These are phyloP conservation scores for Brachionus paranguensis DNA, from an alignment of 1,140 invertebrate genomes.

Conservation along the genomic window DNA sequence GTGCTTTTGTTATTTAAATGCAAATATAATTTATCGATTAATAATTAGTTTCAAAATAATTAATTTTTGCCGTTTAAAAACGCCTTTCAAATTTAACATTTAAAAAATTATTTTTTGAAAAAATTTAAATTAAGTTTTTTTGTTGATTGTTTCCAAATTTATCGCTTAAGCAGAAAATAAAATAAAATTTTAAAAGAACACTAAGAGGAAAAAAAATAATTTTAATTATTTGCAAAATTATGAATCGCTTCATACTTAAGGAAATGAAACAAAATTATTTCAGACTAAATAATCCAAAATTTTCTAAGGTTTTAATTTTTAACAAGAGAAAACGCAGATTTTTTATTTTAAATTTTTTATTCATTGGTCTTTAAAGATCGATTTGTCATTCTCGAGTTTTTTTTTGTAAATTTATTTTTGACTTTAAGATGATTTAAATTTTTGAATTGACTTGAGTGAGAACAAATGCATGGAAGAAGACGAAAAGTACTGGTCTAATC, in stretches of 20 bases:
- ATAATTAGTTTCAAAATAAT: neutral
- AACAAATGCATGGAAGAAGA: constrained; percentile 21
- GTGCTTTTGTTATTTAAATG: neutral
- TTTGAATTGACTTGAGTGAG: neutral
- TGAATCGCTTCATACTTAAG: neutral
- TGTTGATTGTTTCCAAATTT: too few relatives aligned
- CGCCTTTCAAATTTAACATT: too few relatives aligned
- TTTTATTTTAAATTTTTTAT: neutral
- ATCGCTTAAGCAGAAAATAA: neutral
- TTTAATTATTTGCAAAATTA: neutral
- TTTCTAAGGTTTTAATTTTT: neutral
- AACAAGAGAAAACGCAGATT: neutral
- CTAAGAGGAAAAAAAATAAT: neutral
- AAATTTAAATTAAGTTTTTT: too few relatives aligned
- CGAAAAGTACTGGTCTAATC: constrained; percentile 42
- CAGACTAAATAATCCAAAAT: neutral
- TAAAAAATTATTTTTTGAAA: too few relatives aligned
- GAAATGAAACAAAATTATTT: neutral
- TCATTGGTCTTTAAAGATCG: neutral
- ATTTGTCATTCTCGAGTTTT: neutral
- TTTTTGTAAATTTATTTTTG: neutral
- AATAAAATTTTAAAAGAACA: neutral
- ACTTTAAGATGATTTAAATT: neutral
- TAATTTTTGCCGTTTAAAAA: too few relatives aligned
- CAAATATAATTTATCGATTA: neutral